Conservation (phyloP, 2,113 vertebrate genomes). For the Collichthys lucidus region DNA sequence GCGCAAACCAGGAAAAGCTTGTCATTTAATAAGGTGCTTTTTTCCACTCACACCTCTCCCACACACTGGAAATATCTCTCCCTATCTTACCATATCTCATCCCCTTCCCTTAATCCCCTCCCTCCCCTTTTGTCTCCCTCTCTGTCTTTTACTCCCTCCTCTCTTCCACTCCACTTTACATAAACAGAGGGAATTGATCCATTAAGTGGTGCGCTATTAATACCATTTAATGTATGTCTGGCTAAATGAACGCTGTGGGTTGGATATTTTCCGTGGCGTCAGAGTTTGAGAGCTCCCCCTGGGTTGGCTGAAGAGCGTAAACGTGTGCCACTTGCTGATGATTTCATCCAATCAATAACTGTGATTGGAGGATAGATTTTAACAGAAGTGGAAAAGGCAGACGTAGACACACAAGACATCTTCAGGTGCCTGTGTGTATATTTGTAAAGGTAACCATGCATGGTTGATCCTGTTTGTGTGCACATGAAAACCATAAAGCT, state of each 20-base stretch:
- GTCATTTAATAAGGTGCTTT: constrained; percentile 94
- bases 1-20: constrained; percentile 93
- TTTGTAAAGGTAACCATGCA: constrained; percentile 4
- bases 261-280: constrained; percentile 75
- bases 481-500: constrained; percentile 18
- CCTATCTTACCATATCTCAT: constrained; percentile 62
- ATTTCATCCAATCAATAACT: constrained; percentile 84
- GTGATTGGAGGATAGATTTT: constrained; percentile 64
- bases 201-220: constrained; percentile 94
- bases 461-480: constrained; percentile 21
- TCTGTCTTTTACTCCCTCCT: constrained; percentile 36
- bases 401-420: neutral
- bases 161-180: constrained; percentile 88
- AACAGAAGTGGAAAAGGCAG: constrained; percentile 38
- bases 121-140: constrained; percentile 76
- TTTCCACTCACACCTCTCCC: constrained; percentile 67
- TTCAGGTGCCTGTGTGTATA: constrained; percentile 15
- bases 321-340: constrained; percentile 82
- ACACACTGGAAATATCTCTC: constrained; percentile 67
- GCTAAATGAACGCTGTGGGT: constrained; percentile 90
- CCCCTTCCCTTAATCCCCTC: constrained; percentile 62
- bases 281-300: constrained; percentile 81
- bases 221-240: constrained; percentile 93
- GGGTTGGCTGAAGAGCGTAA: constrained; percentile 83
- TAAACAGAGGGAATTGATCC: constrained; percentile 95